Evolutionary conservation across 2,797 vertebrate species (phyloP), one percentile per base, ranked within the genome.

Genomic region (Crocodylus rhombifer): DNA sequence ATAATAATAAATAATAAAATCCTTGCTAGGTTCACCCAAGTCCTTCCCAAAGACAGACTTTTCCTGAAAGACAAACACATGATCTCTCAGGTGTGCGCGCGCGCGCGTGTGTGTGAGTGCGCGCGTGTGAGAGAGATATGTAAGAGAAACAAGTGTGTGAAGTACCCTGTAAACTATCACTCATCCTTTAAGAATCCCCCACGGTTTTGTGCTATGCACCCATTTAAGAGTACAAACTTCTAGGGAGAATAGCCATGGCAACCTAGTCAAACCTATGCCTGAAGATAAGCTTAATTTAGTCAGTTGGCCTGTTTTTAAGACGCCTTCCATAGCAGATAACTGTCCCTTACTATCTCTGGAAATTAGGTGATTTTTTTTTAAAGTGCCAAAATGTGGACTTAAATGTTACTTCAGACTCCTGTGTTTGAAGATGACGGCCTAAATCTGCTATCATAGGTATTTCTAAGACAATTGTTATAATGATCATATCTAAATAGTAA

Each of bases 361-460:
- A 79, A 88, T 77, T 7, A 51, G 0, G 0, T 30, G 11, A 51
- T 62, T 4, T 36, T 13, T 13, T 26, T 79, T 60, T 13, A 60
- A 51, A 3, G 26, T 65, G 36, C 15, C 11, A 33, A 69, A 86
- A 86, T 73, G 30, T n/a, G 0, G 5, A 64, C 80, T 71, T n/a
- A 42, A 10, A 20, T 26, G 2, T 55, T 23, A 5, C 77, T 74
- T 80, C 57, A 74, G 80, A 82, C 36, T 28, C 80, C 71, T 80
- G 3, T 73, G 9, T 84, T 86, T 67, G 84, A 88, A 76, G 76
- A 36, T 1, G 56, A 30, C 36, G 25, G 58, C 4, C 3, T 23
- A 56, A n/a, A 13, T 69, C 55, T 86, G 13, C 60, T 89, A 0
- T 0, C 30, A 64, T 84, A 65, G 18, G 17, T 88, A 63, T 57